Percentiles rank a stretch among this genome's conserved stretches.
These are phyloP conservation scores for Emydocephalus ijimae DNA, from an alignment of 2,113 vertebrate species.

Conservation along the genomic window DNA sequence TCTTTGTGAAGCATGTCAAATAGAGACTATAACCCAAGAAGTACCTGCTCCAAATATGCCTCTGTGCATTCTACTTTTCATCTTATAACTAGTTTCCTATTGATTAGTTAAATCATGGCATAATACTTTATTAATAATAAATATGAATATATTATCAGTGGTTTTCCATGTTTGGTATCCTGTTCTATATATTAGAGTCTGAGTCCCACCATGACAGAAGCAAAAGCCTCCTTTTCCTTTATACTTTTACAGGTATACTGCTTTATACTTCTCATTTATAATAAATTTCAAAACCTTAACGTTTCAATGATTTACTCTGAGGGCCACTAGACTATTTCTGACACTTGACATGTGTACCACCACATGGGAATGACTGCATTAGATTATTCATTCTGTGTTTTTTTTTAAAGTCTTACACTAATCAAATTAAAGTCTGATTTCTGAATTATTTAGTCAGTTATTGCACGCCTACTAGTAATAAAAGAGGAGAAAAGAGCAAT, in stretches of 20 bases:
- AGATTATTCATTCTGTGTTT: neutral
- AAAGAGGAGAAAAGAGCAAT: neutral
- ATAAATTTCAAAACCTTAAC: neutral
- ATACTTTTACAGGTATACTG: neutral
- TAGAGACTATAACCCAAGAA: neutral
- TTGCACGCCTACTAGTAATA: neutral
- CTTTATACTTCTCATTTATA: neutral
- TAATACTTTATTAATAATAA: neutral
- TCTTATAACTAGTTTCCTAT: neutral
- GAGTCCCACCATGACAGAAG: neutral
- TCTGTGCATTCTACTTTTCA: neutral
- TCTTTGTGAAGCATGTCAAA: neutral
- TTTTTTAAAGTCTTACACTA: neutral
- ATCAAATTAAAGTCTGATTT: neutral
- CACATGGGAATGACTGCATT: neutral
- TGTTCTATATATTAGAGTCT: neutral
- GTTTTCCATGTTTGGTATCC: neutral
- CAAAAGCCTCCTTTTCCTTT: neutral
- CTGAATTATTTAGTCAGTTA: neutral
- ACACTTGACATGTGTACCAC: neutral
- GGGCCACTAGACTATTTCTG: neutral
- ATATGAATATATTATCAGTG: neutral
- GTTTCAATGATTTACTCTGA: neutral
- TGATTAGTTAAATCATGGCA: neutral
- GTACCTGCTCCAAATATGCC: neutral